Conservation (phyloP, 2,888 invertebrate genomes). For the Ophioninae sp. region DNA sequence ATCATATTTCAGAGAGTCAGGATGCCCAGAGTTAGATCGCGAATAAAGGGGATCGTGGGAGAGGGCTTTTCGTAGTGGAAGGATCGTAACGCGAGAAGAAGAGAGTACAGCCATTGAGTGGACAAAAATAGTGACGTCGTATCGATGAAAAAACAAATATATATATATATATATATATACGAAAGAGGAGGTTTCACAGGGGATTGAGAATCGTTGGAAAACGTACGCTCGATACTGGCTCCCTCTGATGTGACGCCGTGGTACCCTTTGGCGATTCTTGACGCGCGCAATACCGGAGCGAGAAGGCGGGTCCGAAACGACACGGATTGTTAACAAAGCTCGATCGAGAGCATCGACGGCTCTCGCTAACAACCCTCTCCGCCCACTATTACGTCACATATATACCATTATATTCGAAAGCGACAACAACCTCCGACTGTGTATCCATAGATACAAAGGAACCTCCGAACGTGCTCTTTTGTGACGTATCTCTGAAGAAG, state of each 20-base stretch:
- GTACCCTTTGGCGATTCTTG: conserved; percentile 69
- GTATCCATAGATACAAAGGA: conserved; percentile 45
- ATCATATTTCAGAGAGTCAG: conserved; percentile 78
- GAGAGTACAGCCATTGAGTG: conserved; percentile 53
- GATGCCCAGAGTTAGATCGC: conserved; percentile 55
- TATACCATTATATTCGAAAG: conserved; percentile 46
- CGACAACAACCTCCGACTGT: conserved; percentile 46
- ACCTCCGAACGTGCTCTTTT: conserved; percentile 45
- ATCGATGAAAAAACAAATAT: conserved; percentile 38
- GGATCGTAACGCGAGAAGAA: conserved; percentile 60
- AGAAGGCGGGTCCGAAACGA: conserved; percentile 49
- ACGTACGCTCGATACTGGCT: conserved; percentile 69
- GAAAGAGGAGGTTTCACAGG: conserved; percentile 59
- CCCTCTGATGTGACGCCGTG: conserved; percentile 63
- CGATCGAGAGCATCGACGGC: conserved; percentile 73
- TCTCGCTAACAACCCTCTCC: conserved; percentile 76
- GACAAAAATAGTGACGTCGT: conserved; percentile 36
- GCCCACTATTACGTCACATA: conserved; percentile 58
- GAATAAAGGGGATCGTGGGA: conserved; percentile 56
- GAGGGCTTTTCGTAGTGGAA: conserved; percentile 49
- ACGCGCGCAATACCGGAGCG: conserved; percentile 51
- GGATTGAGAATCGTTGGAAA: conserved; percentile 70
- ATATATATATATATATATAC: no score
- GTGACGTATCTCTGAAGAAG: conserved; percentile 8
- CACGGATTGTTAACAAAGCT: conserved; percentile 74